Evolutionary conservation across 2,888 invertebrate genomes (phyloP), one percentile per base, ranked within the genome.

Genomic region (Criorhina ranunculi): DNA sequence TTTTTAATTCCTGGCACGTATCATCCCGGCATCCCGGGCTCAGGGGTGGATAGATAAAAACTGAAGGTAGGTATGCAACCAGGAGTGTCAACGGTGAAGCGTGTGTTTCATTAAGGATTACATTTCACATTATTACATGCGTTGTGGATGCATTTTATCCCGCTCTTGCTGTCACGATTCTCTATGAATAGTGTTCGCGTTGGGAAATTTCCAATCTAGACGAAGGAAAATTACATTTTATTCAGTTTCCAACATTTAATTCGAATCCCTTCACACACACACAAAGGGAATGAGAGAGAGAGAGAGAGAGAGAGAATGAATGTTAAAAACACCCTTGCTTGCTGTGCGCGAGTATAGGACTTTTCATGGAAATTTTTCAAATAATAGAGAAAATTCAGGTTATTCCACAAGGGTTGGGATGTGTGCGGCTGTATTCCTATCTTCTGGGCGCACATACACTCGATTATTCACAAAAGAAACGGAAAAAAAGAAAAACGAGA

Each of bases 1-100:
- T 75, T 83, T 83, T 83, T 83, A 73, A 83, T 83, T 83, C 79
- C 51, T 69, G 59, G 75, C 83, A 73, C 69, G 79, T 55, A 72
- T 70, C 62, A 62, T 60, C 53, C 42, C 24, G 15, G 64, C 72
- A 8, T 31, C 11, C 33, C 17, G 17, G 55, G 17, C 15, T 5
- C 55, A 15, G 11, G 35, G 51, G 37, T 51, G 51, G 40, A 42
- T 49, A 40, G 73, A 51, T 62, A 60, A 73, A 72, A 49, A 64
- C 70, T 59, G 46, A 4, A 72, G 46, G 37, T 49, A 70, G 57
- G 55, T 72, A 62, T 62, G 55, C 57, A 42, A n/a, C 29, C 33
- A 57, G 37, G 17, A 57, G 29, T 37, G n/a, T 51, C 19, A 44
- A 19, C 29, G 9, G 31, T 67, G 37, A 17, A 19, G 8, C 15